phyloP scores from a whole-genome alignment of 2,113 vertebrate genomes.

The Stigmatopora nigra region DNA sequence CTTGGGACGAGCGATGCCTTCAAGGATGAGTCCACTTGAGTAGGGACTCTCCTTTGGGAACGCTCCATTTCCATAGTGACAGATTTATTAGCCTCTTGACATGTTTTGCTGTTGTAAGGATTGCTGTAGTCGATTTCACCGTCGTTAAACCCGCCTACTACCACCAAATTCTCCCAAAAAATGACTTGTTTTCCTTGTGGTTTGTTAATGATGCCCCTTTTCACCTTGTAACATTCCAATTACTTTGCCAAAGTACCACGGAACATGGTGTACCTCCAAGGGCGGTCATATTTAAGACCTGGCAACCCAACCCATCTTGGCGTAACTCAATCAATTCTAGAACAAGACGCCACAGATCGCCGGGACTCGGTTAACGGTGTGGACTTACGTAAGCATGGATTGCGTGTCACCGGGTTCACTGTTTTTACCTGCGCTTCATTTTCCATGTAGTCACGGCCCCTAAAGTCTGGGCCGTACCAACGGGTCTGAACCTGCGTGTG shows the following conservation, averaged over 20 bases:
- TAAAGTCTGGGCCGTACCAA: slow-evolving; percentile 58
- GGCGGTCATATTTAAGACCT: slow-evolving; percentile 25
- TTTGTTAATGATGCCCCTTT: slow-evolving; percentile 34
- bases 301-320: slow-evolving; percentile 42
- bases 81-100: slow-evolving; percentile 59
- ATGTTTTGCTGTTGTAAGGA: no score
- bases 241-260: slow-evolving; percentile 29
- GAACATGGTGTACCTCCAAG: slow-evolving; percentile 32
- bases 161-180: slow-evolving; percentile 7
- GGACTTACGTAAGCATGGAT: slow-evolving; percentile 42
- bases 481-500: slow-evolving; percentile 61
- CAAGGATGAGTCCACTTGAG: slow-evolving; percentile 41
- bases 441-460: slow-evolving; percentile 68
- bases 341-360: slow-evolving; percentile 52
- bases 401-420: slow-evolving; percentile 60
- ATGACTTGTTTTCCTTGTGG: slow-evolving; percentile 19
- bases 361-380: slow-evolving; percentile 34
- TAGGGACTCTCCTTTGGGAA: slow-evolving; percentile 49
- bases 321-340: slow-evolving; percentile 41
- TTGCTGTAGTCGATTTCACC: slow-evolving; percentile 22
- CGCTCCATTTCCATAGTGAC: slow-evolving; percentile 43
- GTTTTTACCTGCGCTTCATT: slow-evolving; percentile 63
- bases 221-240: slow-evolving; percentile 37
- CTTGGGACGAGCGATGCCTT: slow-evolving; percentile 41
- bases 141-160: background rate